These are phyloP conservation scores for Troides oblongomaculatus DNA, from an alignment of 2,888 invertebrate species.

Conservation along the genomic window DNA sequence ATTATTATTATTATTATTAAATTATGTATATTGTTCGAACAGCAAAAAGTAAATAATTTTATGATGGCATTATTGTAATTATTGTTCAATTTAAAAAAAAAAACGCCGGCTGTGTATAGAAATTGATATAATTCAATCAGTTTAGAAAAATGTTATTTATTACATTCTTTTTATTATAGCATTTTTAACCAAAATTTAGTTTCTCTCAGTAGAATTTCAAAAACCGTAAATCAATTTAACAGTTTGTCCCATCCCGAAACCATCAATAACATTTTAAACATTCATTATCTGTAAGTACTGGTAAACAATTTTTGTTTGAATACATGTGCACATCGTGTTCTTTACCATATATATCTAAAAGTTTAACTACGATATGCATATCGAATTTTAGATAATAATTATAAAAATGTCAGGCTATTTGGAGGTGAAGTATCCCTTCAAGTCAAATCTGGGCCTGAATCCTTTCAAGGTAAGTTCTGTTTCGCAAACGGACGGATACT, in stretches of 20 bases:
- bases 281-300: slow-evolving; percentile 38
- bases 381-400: slow-evolving; percentile 28
- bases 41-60: too few species aligned
- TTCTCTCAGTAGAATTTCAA: background rate
- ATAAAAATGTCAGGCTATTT: slow-evolving; percentile 78
- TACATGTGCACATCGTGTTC: slow-evolving; percentile 37
- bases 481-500: slow-evolving; percentile 32
- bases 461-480: slow-evolving; percentile 81
- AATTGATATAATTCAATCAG: too few species aligned
- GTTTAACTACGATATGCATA: slow-evolving; percentile 31
- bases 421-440: slow-evolving; percentile 83
- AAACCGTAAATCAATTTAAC: slow-evolving; percentile 20
- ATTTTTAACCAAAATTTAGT: background rate
- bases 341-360: slow-evolving; percentile 23
- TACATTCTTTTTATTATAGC: background rate
- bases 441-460: slow-evolving; percentile 80
- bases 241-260: slow-evolving; percentile 1
- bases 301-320: slow-evolving; percentile 41
- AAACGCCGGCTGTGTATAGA: too few species aligned
- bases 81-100: too few species aligned
- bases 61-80: too few species aligned
- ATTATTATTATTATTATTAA: too few species aligned
- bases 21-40: too few species aligned
- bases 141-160: too few species aligned
- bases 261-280: slow-evolving; percentile 20